These are phyloP conservation scores for Mionectes macconnelli DNA, from an alignment of 2,113 vertebrate species.

Conservation along the genomic window DNA sequence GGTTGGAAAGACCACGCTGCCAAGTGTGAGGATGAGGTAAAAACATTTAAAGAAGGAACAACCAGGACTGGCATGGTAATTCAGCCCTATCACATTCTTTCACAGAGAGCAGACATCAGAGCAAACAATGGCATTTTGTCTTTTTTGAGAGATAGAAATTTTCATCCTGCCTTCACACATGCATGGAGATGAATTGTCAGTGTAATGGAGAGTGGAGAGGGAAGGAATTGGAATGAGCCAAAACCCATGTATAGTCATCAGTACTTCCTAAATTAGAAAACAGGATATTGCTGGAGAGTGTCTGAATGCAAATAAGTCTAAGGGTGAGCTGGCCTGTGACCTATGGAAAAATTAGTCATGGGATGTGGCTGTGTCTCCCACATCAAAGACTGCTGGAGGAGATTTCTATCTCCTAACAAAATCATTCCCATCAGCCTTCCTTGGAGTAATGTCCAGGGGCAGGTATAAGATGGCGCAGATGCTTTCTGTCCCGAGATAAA, in stretches of 20 bases:
- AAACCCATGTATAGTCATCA: background rate
- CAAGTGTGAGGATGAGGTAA: background rate
- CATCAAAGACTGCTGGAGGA: background rate
- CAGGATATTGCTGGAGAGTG: constrained; percentile 27
- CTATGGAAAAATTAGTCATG: constrained; percentile 14
- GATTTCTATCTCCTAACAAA: background rate
- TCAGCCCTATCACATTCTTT: background rate
- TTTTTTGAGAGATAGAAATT: background rate
- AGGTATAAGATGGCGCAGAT: background rate
- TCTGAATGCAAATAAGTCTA: background rate
- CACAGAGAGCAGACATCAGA: background rate
- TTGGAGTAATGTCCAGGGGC: background rate
- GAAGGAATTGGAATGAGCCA: background rate
- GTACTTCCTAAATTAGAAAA: constrained; percentile 48
- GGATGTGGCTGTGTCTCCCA: background rate
- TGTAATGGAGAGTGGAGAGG: background rate
- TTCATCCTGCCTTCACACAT: background rate
- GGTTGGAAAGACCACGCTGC: background rate
- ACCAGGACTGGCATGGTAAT: background rate
- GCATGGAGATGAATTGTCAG: background rate
- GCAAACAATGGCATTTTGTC: constrained; percentile 21
- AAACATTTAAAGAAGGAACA: background rate
- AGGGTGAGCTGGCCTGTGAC: background rate
- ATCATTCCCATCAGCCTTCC: background rate
- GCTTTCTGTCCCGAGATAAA: background rate